Evolutionary conservation across 2,797 vertebrate genomes (phyloP).

Genomic region (Allobates femoralis): DNA sequence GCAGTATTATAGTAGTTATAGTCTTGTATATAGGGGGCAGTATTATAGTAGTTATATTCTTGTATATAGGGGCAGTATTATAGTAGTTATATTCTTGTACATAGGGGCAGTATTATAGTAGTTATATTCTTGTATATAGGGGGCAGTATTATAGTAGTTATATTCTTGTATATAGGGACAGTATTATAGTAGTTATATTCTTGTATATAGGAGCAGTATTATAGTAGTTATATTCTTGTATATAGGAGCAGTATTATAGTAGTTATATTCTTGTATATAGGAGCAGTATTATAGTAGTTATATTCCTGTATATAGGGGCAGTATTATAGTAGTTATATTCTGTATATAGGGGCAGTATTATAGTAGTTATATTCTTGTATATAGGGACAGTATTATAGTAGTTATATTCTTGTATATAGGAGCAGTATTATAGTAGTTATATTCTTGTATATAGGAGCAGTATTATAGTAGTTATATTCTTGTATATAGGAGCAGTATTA

Average conservation of each 20-base stretch:
- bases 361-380: no score
- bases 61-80: not conserved
- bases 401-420: slow-evolving; percentile 9
- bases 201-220: not conserved
- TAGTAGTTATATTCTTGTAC: slow-evolving; percentile 14
- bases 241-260: not conserved
- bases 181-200: no score
- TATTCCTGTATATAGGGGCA: no score
- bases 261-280: not conserved
- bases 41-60: not conserved
- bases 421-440: no score
- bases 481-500: no score
- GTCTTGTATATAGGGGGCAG: not conserved
- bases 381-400: no score
- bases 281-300: slow-evolving; percentile 1
- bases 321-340: no score
- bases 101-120: slow-evolving; percentile 1
- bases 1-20: slow-evolving; percentile 5
- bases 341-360: no score
- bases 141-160: no score
- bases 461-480: no score
- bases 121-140: slow-evolving; percentile 8
- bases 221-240: slow-evolving; percentile 12
- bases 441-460: no score
- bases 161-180: no score